Evolutionary conservation across 2,888 invertebrate species (phyloP), one percentile per base, ranked within the genome.

Genomic region (Hermodice carunculata): DNA sequence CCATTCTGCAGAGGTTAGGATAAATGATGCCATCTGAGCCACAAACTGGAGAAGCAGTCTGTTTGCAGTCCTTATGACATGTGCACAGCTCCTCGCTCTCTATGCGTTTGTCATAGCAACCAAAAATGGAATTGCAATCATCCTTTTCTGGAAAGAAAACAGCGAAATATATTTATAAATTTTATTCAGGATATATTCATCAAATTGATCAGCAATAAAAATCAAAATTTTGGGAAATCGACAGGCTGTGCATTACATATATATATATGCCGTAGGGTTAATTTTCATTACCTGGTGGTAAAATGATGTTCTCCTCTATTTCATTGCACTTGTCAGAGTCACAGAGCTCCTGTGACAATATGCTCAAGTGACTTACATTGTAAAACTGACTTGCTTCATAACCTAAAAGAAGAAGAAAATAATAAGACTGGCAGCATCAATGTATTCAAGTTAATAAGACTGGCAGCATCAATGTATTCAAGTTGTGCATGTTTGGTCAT

Each of bases 11-110:
- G 34, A 29, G 32, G 48, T 42, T 62, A 31, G 14, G 26, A 49
- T 70, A 65, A 22, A 68, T 26, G 31, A n/a, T 22, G n/a, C 68
- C 70, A 34, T 70, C 66, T 2, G 70, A 68, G 2, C 42, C 70
- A 46, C 70, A 70, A 28, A 66, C 61, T n/a, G 28, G 48, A 0
- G 31, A 0, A 0, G 43, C 40, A 11, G 8, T n/a, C 3, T 28
- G 24, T n/a, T 26, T 48, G 31, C 67, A 67, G 34, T 60, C 64
- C 40, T 37, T 42, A 57, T 65, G 46, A 28, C 67, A 67, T 6
- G 64, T 46, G 24, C 67, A 67, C 59, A 34, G 2, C 49, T 40
- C 54, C 0, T 26, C 52, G n/a, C 5, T 28, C 17, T 37, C 26
- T 19, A 19, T 24, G n/a, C 26, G 17, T 17, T n/a, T 28, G 26